Evolutionary conservation across 2,888 invertebrate species (phyloP).

Genomic region (Stomorhina lunata): DNA sequence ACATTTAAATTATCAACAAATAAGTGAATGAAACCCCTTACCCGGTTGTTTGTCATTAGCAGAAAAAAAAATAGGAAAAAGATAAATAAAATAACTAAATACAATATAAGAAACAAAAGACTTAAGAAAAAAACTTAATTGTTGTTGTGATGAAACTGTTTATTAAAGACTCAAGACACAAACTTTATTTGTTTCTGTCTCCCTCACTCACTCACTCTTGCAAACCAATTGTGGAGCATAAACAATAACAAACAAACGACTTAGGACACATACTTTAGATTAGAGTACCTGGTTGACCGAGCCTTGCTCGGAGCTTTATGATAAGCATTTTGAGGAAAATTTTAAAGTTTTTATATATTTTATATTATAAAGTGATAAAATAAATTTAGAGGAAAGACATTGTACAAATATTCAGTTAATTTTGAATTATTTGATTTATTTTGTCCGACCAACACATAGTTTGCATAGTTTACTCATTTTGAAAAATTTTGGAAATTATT

Average conservation of each 20-base stretch:
- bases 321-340: no score
- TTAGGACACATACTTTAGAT: constrained; percentile 47
- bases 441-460: no score
- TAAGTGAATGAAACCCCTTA: not conserved
- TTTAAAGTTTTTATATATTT: no score
- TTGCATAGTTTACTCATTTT: no score
- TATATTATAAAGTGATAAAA: no score
- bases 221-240: not conserved
- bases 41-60: not conserved
- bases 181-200: not conserved
- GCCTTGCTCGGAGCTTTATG: no score
- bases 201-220: not conserved
- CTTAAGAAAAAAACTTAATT: not conserved
- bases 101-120: not conserved
- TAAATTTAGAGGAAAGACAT: no score
- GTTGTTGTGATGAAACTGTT: not conserved
- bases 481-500: no score
- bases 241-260: constrained; percentile 42
- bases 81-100: no score
- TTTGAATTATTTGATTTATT: no score
- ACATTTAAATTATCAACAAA: constrained; percentile 21
- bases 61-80: not conserved
- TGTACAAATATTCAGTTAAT: no score
- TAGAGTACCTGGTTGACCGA: not conserved
- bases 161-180: constrained; percentile 14